A percentile compares a stretch with the other conserved stretches of the same genome.
phyloP scores from a whole-genome alignment of 2,888 invertebrate species.

The Hirtodrosophila histrioides region DNA sequence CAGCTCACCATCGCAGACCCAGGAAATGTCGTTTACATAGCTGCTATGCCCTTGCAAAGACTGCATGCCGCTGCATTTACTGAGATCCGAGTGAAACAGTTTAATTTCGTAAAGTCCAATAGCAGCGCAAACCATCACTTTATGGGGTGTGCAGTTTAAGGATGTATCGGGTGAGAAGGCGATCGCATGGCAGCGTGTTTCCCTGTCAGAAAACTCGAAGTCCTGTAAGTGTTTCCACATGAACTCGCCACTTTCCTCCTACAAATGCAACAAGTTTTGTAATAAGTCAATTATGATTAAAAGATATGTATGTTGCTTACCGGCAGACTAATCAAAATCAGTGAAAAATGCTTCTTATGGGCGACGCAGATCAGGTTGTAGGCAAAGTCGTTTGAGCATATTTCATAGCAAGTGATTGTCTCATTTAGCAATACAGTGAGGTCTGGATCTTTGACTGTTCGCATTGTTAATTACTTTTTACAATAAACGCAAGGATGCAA shows the following conservation, averaged over 20 bases:
- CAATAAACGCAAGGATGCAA: conserved; percentile 2
- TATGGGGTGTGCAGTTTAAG: conserved; percentile 86
- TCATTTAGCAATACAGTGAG: conserved; percentile 85
- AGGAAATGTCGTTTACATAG: conserved; percentile 89
- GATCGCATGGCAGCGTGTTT: conserved; percentile 86
- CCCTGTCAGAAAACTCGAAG: conserved; percentile 85
- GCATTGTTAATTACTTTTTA: conserved; percentile 65
- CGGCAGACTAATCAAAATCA: conserved; percentile 86
- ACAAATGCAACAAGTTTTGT: neutral
- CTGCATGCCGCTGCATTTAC: conserved; percentile 83
- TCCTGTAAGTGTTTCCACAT: conserved; percentile 86
- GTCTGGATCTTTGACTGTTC: conserved; percentile 79
- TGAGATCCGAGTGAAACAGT: conserved; percentile 86
- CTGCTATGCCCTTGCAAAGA: conserved; percentile 87
- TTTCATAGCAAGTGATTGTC: conserved; percentile 86
- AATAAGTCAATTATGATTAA: neutral
- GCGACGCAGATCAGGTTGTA: conserved; percentile 87
- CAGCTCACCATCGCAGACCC: conserved; percentile 88
- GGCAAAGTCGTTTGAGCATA: conserved; percentile 88
- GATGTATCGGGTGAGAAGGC: conserved; percentile 88
- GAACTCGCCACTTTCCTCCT: conserved; percentile 86
- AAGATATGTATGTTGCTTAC: conserved; percentile 80
- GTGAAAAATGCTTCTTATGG: conserved; percentile 86
- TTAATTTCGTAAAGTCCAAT: conserved; percentile 86
- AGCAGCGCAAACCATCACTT: conserved; percentile 84